Base-by-base conservation (phyloP, 2,888 invertebrate genomes). In the Exocentrus adspersus region DNA sequence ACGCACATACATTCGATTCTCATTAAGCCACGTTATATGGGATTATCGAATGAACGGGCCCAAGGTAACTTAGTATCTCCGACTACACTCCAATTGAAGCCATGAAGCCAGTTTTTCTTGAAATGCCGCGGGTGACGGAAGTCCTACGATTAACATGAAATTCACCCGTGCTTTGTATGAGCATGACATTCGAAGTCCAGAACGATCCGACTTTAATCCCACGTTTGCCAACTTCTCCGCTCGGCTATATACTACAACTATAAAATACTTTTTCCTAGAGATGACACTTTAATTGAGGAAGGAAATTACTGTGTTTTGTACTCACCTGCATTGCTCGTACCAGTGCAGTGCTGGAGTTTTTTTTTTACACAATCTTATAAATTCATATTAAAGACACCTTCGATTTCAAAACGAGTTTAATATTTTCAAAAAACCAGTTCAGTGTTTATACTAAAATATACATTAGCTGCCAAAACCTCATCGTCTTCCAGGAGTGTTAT, bases 401-500 rank as follows among this genome's bases (percentile, higher is more conserved):
- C n/a, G n/a, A n/a, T n/a, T n/a, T n/a, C n/a, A n/a, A n/a, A n/a
- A n/a, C n/a, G n/a, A n/a, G n/a, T n/a, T n/a, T n/a, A n/a, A n/a
- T n/a, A n/a, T n/a, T n/a, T n/a, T n/a, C n/a, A n/a, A n/a, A n/a
- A n/a, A n/a, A n/a, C n/a, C n/a, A n/a, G n/a, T n/a, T n/a, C n/a
- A n/a, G n/a, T n/a, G n/a, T n/a, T n/a, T n/a, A n/a, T n/a, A n/a
- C n/a, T n/a, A n/a, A n/a, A n/a, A n/a, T n/a, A n/a, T n/a, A 32
- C 1, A 48, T 28, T 14, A 30, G 7, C 16, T 14, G 48, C 9
- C 14, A 14, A 9, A 28, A 12, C 17, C 28, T 54, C 37, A 82
- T 60, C 72, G 60, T 69, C 68, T 74, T 19, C 75, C 75, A 14
- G 74, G 75, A 20, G 63, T 69, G 17, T 61, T 63, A 6, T 62